Conservation (phyloP, 2,888 invertebrate species). For the Rhagium mordax region DNA sequence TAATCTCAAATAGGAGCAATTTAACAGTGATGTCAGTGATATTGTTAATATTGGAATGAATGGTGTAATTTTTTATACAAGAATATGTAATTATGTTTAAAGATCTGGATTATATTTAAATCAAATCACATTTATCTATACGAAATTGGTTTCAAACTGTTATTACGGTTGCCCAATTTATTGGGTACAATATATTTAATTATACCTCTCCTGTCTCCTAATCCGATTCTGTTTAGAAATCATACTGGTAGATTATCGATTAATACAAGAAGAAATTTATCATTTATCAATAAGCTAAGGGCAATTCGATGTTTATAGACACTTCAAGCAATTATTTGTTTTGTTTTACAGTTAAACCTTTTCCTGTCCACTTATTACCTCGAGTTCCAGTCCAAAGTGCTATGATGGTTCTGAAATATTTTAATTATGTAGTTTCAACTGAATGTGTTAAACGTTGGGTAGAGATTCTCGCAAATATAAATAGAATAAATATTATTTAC, state of each 20-base stretch:
- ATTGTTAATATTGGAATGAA: too few species aligned
- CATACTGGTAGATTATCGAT: neutral
- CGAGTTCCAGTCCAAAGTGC: conserved; percentile 5
- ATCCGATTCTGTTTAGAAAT: neutral
- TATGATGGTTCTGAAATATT: neutral
- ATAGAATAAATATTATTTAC: neutral
- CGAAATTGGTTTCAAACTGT: too few species aligned
- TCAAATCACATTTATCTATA: too few species aligned
- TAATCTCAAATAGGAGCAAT: too few species aligned
- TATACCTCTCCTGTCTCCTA: too few species aligned
- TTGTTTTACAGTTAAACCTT: conserved; percentile 19
- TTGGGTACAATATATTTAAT: too few species aligned
- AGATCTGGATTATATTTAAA: too few species aligned
- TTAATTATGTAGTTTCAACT: neutral
- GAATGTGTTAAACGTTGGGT: neutral
- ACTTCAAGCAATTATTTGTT: conserved; percentile 16
- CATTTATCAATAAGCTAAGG: conserved; percentile 15
- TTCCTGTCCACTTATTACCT: conserved; percentile 13
- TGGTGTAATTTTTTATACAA: too few species aligned
- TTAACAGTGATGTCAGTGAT: too few species aligned
- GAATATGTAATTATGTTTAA: too few species aligned
- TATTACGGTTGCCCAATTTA: too few species aligned
- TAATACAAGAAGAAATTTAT: conserved; percentile 8
- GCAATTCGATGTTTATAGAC: conserved; percentile 14
- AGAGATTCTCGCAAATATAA: neutral